Evolutionary conservation across 2,888 invertebrate genomes (phyloP).

Genomic region (Julus scandinavius): DNA sequence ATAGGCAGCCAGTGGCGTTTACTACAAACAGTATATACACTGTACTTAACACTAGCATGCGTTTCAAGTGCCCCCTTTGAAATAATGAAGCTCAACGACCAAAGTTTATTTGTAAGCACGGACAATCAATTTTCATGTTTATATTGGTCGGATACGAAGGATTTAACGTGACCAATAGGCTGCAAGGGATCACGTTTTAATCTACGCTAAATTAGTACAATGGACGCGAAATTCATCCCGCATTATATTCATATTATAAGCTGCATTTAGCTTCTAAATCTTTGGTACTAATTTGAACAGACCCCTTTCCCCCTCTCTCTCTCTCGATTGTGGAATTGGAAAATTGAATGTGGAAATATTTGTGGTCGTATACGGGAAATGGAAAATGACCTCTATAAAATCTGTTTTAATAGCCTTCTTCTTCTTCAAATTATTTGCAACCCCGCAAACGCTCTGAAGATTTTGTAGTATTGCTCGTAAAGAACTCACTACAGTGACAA

Average conservation of each 20-base stretch:
- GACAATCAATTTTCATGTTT: constrained; percentile 41
- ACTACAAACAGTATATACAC: neutral
- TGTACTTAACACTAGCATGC: constrained; percentile 9
- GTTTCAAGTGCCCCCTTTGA: constrained; percentile 33
- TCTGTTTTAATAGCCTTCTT: neutral
- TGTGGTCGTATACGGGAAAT: neutral
- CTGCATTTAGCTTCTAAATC: constrained; percentile 4
- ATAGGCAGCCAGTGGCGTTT: neutral
- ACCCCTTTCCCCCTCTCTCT: neutral
- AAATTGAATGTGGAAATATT: neutral
- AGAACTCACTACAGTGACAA: too few relatives aligned
- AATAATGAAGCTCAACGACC: constrained; percentile 40
- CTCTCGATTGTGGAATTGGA: neutral
- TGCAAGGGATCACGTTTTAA: constrained; percentile 17
- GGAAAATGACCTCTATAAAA: neutral
- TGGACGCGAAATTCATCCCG: neutral
- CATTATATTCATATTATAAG: constrained; percentile 8
- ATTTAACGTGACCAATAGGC: constrained; percentile 43
- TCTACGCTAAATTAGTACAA: neutral
- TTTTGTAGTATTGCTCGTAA: too few relatives aligned
- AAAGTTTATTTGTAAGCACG: constrained; percentile 43
- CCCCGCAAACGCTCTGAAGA: too few relatives aligned
- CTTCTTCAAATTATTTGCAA: too few relatives aligned
- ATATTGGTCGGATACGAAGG: neutral
- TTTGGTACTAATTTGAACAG: neutral